Evolutionary conservation across 2,113 vertebrate species (phyloP).

Genomic region (Seriola aureovittata): DNA sequence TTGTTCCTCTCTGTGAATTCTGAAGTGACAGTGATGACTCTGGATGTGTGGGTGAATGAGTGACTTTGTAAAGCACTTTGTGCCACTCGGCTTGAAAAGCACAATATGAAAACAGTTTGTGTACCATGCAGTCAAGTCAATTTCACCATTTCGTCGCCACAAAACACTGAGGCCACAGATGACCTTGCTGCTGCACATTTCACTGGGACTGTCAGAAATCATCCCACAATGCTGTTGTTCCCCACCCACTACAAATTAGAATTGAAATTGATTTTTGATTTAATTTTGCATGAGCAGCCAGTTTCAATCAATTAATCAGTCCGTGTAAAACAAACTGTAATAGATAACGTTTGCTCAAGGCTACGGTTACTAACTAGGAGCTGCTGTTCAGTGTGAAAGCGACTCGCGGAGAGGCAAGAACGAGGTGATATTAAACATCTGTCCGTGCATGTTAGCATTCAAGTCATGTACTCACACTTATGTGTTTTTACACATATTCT

Average conservation of each 20-base stretch:
- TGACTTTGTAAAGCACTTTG: conserved; percentile 5
- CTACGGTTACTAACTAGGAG: conserved; percentile 20
- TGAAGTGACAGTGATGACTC: conserved; percentile 9
- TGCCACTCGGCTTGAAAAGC: neutral
- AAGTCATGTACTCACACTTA: neutral
- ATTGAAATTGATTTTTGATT: conserved; percentile 59
- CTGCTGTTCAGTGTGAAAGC: neutral
- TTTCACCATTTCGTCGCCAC: conserved; percentile 2
- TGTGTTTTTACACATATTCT: conserved; percentile 1
- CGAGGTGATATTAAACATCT: neutral
- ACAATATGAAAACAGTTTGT: neutral
- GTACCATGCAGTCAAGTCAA: neutral
- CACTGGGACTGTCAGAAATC: conserved; percentile 9
- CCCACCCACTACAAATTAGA: conserved; percentile 25
- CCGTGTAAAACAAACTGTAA: conserved; percentile 48
- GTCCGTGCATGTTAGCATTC: neutral
- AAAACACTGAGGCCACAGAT: conserved; percentile 11
- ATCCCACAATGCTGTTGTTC: neutral
- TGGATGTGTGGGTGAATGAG: neutral
- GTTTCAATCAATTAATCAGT: conserved; percentile 52
- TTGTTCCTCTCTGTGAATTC: conserved; percentile 12
- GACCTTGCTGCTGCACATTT: conserved; percentile 42
- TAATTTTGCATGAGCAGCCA: conserved; percentile 49
- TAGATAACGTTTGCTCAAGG: conserved; percentile 38
- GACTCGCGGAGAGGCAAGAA: neutral